Evolutionary conservation across 1,140 invertebrate genomes (phyloP).

Genomic region (Tetragnatha versicolor): DNA sequence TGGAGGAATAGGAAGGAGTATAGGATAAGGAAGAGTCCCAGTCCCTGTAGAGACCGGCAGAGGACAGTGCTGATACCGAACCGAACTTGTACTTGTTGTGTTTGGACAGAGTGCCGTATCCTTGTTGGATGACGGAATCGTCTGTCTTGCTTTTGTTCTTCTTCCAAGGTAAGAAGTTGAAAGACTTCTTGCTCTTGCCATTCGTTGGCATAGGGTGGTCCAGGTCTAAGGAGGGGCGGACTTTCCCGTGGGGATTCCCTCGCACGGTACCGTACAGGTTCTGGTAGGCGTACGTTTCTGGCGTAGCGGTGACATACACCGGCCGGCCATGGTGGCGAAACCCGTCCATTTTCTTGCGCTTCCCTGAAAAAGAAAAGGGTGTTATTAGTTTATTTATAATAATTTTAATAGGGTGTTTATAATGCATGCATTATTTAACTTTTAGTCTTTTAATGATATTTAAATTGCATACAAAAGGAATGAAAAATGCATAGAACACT

Average conservation of each 20-base stretch:
- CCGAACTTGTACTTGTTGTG: slow-evolving; percentile 50
- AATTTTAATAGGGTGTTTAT: background rate
- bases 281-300: slow-evolving; percentile 43
- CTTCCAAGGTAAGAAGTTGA: slow-evolving; percentile 41
- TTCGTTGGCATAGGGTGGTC: background rate
- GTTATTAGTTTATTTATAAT: too few species aligned
- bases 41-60: slow-evolving; percentile 30
- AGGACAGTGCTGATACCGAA: slow-evolving; percentile 42
- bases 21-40: slow-evolving; percentile 12
- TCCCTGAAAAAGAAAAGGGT: slow-evolving; percentile 31
- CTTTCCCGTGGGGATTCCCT: slow-evolving; percentile 17
- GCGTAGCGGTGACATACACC: slow-evolving; percentile 8
- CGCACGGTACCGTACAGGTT: slow-evolving; percentile 43
- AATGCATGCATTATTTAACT: background rate
- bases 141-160: slow-evolving; percentile 42
- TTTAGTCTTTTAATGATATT: too few species aligned
- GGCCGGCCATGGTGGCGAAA: slow-evolving; percentile 40
- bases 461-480: too few species aligned
- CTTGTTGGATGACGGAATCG: background rate
- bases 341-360: slow-evolving; percentile 40
- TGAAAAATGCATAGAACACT: too few species aligned
- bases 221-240: slow-evolving; percentile 7
- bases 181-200: background rate
- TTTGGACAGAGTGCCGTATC: slow-evolving; percentile 11
- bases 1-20: slow-evolving; percentile 35